Base-by-base conservation (phyloP, 2,888 invertebrate genomes). In the Aphidoletes aphidimyza region DNA sequence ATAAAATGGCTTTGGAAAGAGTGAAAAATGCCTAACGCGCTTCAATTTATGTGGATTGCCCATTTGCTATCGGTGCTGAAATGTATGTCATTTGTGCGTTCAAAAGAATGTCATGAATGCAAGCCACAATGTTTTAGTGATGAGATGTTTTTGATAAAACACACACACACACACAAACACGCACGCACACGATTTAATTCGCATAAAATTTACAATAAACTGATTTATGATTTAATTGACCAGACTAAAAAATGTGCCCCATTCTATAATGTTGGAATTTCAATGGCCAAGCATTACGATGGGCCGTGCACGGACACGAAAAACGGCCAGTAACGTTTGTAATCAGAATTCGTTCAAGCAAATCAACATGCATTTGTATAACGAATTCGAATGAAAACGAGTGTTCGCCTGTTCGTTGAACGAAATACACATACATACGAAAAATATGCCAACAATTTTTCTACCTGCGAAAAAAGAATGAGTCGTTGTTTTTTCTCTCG, bases 151-250 rank as follows among this genome's bases (percentile, higher is more conserved):
- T 26, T 8, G 34, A 26, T 69, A 69, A 11, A 47, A 19, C 17
- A 47, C 11, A 39, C 39, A 39, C 39, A 39, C 39, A 39, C 39
- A 11, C 11, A 39, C 39, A 8, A n/a, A 54, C 22, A 54, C 54
- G 22, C 54, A 54, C 54, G 22, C 54, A 54, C 22, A 54, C 14
- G 69, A 69, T 14, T 11, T 11, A 69, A 69, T 69, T 69, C 69
- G 9, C 34, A 54, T 54, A 54, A 69, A 69, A 30, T 30, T 69
- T 26, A 26, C 5, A 69, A 69, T n/a, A n/a, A n/a, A n/a, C n/a
- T n/a, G 69, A 69, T 69, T 69, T 69, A 69, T 69, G 30, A 69
- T 69, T 69, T 69, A 69, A 69, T 69, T 69, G 69, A 30, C 69
- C 69, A 69, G 69, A 69, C 69, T 22, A 14, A 69, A 69, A 69